Evolutionary conservation across 1,140 invertebrate species (phyloP), one percentile per base, ranked within the genome.

Genomic region (Drosophila asahinai): DNA sequence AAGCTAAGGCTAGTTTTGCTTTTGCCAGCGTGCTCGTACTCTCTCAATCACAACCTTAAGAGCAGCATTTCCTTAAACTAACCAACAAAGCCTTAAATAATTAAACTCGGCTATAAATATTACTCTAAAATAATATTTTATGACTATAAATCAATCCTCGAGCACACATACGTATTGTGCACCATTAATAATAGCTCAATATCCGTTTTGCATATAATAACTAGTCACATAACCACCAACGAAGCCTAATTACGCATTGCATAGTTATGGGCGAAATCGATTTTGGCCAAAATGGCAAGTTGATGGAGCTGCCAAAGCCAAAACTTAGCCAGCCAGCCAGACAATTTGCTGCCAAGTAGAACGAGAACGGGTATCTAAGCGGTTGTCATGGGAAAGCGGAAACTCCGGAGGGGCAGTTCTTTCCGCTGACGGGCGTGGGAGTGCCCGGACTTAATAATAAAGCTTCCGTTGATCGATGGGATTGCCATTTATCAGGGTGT

Each of bases 241-340:
- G 0, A 3, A 4, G 38, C 19, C 33, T 63, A 75, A 83, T 83
- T 76, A 68, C 36, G 43, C 57, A 62, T 83, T 83, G 81, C 81
- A 83, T 83, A 83, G 77, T 83, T 83, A 71, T 47, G 76, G 77
- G 81, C 81, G 81, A 49, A 60, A 72, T 72, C 17, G 70, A 60
- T 73, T 73, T 60, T 72, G 54, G 30, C 22, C 45, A 49, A 59
- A 64, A 65, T 33, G 33, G 22, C 60, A 6, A 33, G 33, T 12
- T 55, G 49, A 42, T 54, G 14, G 15, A 65, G 38, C 38, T 52
- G 30, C n/a, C 36, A 55, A 15, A 49, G 17, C 3, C 25, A 49
- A 12, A 48, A 38, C 7, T 38, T 22, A 17, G 52, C 15, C 27
- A 36, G n/a, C 9, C 19, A 17, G 52, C 15, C 27, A 36, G n/a